phyloP scores from a whole-genome alignment of 2,113 vertebrate species.

The Zapornia atra region DNA sequence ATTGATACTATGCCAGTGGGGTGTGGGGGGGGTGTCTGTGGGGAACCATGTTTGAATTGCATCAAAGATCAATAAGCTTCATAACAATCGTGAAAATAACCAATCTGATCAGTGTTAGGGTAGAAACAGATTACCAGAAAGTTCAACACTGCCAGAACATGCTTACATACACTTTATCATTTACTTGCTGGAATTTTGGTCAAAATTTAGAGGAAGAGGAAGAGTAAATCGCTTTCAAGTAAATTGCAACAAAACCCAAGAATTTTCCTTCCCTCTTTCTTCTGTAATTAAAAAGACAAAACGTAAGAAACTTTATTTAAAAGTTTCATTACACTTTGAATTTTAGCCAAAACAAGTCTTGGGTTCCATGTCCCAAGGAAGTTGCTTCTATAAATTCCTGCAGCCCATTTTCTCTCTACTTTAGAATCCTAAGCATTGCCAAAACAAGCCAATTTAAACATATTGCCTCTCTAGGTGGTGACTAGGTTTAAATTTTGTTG shows the following conservation, averaged over 20 bases:
- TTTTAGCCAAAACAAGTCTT: background rate
- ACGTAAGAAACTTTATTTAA: background rate
- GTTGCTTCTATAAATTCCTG: background rate
- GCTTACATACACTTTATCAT: background rate
- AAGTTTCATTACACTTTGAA: background rate
- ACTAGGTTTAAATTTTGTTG: conserved; percentile 73
- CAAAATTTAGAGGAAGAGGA: background rate
- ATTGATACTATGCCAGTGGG: background rate
- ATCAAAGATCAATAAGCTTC: background rate
- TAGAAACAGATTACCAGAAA: background rate
- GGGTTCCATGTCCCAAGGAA: background rate
- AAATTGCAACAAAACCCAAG: background rate
- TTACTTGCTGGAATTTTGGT: background rate
- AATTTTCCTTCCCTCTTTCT: background rate
- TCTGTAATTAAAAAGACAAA: background rate
- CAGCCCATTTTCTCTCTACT: conserved; percentile 17
- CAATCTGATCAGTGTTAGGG: background rate
- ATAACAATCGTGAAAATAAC: background rate
- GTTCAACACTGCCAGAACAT: background rate
- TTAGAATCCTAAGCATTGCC: conserved; percentile 61
- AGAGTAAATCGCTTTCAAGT: background rate
- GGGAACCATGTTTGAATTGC: background rate
- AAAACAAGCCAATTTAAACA: conserved; percentile 76
- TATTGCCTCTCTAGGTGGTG: conserved; percentile 54
- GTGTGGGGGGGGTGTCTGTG: no score